Evolutionary conservation across 1,140 invertebrate genomes (phyloP).

Genomic region (Lucilia sericata): DNA sequence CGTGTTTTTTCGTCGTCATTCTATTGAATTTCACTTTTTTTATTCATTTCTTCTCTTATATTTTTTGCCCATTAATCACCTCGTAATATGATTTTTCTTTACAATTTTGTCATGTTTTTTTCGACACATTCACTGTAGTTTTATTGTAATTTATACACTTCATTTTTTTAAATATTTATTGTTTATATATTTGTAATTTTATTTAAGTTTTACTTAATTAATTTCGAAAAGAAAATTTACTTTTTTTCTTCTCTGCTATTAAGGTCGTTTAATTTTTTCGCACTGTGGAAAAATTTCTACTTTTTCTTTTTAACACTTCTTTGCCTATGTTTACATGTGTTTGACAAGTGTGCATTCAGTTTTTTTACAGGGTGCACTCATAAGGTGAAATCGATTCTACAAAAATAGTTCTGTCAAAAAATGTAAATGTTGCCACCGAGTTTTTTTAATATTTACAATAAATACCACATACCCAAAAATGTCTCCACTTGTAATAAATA

Average conservation of each 20-base stretch:
- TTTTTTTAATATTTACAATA: too few relatives aligned
- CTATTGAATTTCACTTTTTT: conserved; percentile 29
- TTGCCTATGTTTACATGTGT: conserved; percentile 22
- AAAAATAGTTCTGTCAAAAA: too few relatives aligned
- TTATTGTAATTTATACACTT: not conserved
- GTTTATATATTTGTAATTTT: not conserved
- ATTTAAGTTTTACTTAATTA: not conserved
- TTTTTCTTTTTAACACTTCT: not conserved
- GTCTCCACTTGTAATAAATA: too few relatives aligned
- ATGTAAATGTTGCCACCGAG: too few relatives aligned
- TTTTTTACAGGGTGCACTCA: not conserved
- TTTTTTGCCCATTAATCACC: conserved; percentile 11
- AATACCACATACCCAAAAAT: too few relatives aligned
- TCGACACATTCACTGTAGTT: not conserved
- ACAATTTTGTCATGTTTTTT: not conserved
- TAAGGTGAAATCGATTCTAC: too few relatives aligned
- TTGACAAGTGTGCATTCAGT: conserved; percentile 23
- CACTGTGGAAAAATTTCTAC: conserved; percentile 20
- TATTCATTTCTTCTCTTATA: not conserved
- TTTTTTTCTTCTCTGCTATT: not conserved
- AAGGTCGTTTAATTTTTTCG: conserved; percentile 22
- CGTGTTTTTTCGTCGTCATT: conserved; percentile 25
- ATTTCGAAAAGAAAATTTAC: not conserved
- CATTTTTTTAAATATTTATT: not conserved
- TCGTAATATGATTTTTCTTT: not conserved